Percentiles rank a stretch among this genome's conserved stretches.
These are phyloP conservation scores for Clarias fuscus DNA, from an alignment of 2,797 vertebrate species.

Conservation along the genomic window DNA sequence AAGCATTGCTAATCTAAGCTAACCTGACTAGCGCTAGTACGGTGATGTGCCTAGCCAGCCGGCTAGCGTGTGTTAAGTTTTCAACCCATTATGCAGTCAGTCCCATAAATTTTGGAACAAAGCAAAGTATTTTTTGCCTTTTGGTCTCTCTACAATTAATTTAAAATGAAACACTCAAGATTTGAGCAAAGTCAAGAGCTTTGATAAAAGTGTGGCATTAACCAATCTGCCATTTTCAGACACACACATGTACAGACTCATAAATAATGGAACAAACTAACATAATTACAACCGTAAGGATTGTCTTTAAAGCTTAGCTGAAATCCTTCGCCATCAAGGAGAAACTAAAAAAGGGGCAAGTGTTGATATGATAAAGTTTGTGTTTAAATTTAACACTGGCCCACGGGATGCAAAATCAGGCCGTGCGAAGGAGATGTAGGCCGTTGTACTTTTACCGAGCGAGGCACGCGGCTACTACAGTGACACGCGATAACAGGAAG, in stretches of 20 bases:
- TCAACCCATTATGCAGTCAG: not conserved
- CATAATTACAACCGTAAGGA: too few relatives aligned
- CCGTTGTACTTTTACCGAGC: not conserved
- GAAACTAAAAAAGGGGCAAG: not conserved
- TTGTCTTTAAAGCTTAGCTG: too few relatives aligned
- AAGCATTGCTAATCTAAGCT: too few relatives aligned
- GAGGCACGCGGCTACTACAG: not conserved
- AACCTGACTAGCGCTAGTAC: not conserved
- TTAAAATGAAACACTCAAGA: too few relatives aligned
- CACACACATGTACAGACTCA: too few relatives aligned
- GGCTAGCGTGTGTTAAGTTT: not conserved
- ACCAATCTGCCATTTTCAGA: too few relatives aligned
- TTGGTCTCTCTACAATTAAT: too few relatives aligned
- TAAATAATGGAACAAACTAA: too few relatives aligned
- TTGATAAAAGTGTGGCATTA: too few relatives aligned
- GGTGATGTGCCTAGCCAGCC: not conserved
- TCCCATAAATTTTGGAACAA: too few relatives aligned
- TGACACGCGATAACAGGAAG: constrained; percentile 6
- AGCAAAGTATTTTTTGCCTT: too few relatives aligned
- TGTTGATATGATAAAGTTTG: not conserved
- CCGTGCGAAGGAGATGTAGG: not conserved
- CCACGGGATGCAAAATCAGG: not conserved
- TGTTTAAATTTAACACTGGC: constrained; percentile 17
- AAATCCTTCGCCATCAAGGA: not conserved
- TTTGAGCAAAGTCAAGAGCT: too few relatives aligned